phyloP scores from a whole-genome alignment of 2,888 invertebrate genomes.

The Spialia ferax region DNA sequence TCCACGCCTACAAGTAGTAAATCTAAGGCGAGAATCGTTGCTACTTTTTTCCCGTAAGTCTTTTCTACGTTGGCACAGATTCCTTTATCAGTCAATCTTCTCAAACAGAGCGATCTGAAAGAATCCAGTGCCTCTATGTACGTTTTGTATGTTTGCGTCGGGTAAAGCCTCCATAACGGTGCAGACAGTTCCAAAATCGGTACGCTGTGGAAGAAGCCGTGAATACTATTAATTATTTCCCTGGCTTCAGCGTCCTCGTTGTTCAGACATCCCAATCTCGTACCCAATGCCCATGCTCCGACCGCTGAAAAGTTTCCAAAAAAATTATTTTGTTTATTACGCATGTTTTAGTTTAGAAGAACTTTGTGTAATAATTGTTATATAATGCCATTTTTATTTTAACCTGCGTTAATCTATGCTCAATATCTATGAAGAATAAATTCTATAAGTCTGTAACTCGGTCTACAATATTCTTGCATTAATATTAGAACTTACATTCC shows the following conservation, averaged over 20 bases:
- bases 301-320: conserved; percentile 87
- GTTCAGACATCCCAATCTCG: conserved; percentile 91
- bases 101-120: conserved; percentile 88
- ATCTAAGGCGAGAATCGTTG: conserved; percentile 92
- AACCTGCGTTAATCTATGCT: too few species aligned
- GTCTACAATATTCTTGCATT: background rate
- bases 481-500: conserved; percentile 89
- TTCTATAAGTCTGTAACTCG: background rate
- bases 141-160: conserved; percentile 90
- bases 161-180: conserved; percentile 91
- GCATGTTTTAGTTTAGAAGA: too few species aligned
- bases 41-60: conserved; percentile 73
- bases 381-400: too few species aligned
- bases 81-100: conserved; percentile 76
- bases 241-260: conserved; percentile 90
- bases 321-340: too few species aligned
- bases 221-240: conserved; percentile 92
- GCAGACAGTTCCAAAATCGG: conserved; percentile 91
- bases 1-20: conserved; percentile 93
- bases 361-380: too few species aligned
- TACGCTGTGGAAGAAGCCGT: conserved; percentile 92
- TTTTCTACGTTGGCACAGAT: conserved; percentile 76
- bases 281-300: conserved; percentile 93
- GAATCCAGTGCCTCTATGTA: conserved; percentile 91
- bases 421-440: too few species aligned